Conservation (phyloP, 2,888 invertebrate species). For the Antitype chi region DNA sequence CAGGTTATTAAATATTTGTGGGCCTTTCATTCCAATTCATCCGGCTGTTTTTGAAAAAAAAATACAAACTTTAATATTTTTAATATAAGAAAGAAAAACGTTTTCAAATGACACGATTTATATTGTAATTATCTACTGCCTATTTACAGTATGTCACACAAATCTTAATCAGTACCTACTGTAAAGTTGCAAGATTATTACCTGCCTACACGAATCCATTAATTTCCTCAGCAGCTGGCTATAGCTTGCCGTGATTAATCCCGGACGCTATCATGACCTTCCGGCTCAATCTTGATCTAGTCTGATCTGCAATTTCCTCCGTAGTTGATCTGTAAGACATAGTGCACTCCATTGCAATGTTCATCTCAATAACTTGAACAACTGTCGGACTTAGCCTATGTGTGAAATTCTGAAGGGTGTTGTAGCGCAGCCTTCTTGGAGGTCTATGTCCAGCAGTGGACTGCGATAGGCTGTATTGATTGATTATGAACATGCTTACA, state of each 20-base stretch:
- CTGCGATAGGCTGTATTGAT: background rate
- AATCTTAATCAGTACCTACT: background rate
- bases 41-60: too few relatives aligned
- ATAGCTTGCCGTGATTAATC: constrained; percentile 33
- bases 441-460: background rate
- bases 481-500: background rate
- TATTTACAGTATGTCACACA: background rate
- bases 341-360: constrained; percentile 4
- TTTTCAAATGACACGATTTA: background rate
- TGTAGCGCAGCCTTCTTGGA: background rate
- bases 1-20: too few relatives aligned
- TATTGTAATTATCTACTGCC: background rate
- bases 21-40: too few relatives aligned
- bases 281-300: constrained; percentile 34
- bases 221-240: background rate
- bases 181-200: background rate
- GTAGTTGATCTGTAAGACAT: background rate
- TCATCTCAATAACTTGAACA: background rate
- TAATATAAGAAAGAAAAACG: background rate
- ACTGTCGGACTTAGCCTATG: background rate
- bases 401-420: background rate
- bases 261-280: constrained; percentile 32
- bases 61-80: too few relatives aligned
- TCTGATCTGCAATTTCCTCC: constrained; percentile 30
- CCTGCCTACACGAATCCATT: background rate